Evolutionary conservation across 2,113 vertebrate species (phyloP), one percentile per base, ranked within the genome.

Genomic region (Tupaia tana): DNA sequence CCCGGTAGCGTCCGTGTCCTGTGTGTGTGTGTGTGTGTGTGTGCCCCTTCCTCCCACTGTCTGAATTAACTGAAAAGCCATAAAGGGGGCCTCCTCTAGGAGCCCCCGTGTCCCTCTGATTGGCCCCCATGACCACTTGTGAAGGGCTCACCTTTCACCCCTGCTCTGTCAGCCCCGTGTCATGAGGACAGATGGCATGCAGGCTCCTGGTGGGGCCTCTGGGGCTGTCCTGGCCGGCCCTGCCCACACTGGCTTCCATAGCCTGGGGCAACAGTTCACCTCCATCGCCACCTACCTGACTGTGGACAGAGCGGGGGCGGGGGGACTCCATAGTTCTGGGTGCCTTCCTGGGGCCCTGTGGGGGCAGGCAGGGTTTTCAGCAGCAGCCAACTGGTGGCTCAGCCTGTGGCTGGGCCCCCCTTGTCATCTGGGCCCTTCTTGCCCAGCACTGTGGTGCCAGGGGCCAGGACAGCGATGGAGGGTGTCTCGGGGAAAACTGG

Each of bases 11-110:
- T 98, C 43, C 2, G 74, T 79, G 98, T 98, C 95, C 93, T 25
- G 91, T 96, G 97, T 98, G 0, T 67, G 52, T 84, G 56, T 70
- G 66, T 78, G 86, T n/a, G n/a, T n/a, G n/a, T n/a, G 80, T 7
- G 97, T 93, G 93, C 89, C 93, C 95, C 91, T 96, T 93, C 92
- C 34, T 96, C 81, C 93, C 95, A 91, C 86, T 11, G 86, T 98
- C 93, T 94, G 95, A 98, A 98, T 93, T 98, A 98, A 98, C 97
- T 98, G 98, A 98, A 98, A 99, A 99, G 98, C 98, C 98, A 99
- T 98, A 99, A 94, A 78, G 97, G 98, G 97, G 95, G 96, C 86
- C 93, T 97, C 61, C 97, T 90, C 16, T 75, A 15, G 96, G 96
- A 81, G 95, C 97, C 93, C 95, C 85, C 73, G 15, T 16, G 52